Evolutionary conservation across 2,797 vertebrate species (phyloP).

Genomic region (Onychomys leucogaster): DNA sequence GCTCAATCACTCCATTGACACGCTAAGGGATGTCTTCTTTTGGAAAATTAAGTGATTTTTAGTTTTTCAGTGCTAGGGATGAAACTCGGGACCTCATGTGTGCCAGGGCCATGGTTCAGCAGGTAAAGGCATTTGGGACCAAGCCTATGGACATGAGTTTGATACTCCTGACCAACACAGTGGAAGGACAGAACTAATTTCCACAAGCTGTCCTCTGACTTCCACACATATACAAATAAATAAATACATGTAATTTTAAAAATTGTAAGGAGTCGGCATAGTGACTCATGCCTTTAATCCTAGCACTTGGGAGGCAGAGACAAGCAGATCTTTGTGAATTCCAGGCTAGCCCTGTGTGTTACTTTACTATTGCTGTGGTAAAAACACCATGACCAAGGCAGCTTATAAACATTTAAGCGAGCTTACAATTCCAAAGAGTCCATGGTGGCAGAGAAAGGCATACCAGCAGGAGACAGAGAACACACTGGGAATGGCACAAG

Average conservation of each 20-base stretch:
- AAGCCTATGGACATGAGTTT: not conserved
- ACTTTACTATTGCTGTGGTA: not conserved
- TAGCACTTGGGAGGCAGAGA: not conserved
- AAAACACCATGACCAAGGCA: not conserved
- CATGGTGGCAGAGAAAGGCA: not conserved
- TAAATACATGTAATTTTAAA: not conserved
- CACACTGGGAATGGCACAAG: not conserved
- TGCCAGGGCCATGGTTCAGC: not conserved
- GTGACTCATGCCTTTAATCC: not conserved
- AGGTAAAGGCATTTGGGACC: not conserved
- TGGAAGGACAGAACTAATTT: not conserved
- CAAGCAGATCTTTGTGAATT: not conserved
- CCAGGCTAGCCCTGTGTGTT: not conserved
- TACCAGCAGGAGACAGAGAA: not conserved
- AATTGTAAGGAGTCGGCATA: not conserved
- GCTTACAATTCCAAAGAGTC: not conserved
- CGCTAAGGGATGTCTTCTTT: not conserved
- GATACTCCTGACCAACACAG: not conserved
- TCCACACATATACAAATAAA: not conserved
- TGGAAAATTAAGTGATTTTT: not conserved
- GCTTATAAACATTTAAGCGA: not conserved
- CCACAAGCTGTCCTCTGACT: not conserved
- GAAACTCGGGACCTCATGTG: not conserved
- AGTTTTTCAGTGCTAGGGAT: not conserved
- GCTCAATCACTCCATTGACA: slow-evolving; percentile 4